A percentile compares a stretch with the other conserved stretches of the same genome.
phyloP scores from a whole-genome alignment of 2,888 invertebrate species.

The Desoria tigrina region DNA sequence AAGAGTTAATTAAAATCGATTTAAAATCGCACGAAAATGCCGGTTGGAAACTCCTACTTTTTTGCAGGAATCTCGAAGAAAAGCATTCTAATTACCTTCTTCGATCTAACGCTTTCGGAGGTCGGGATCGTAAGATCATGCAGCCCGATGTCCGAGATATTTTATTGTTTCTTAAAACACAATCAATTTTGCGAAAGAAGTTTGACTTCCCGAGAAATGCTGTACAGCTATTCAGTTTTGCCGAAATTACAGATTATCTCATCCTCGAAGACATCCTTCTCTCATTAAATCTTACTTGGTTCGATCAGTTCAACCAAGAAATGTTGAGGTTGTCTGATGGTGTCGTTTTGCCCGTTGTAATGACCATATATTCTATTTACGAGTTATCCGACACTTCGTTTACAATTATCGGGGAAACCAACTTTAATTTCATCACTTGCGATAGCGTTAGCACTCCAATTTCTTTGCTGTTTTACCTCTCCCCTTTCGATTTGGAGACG shows the following conservation, averaged over 20 bases:
- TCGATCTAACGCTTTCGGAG: not conserved
- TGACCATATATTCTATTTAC: no score
- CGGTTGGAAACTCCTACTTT: no score
- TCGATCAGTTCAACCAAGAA: no score
- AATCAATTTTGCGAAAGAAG: not conserved
- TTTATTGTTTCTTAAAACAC: not conserved
- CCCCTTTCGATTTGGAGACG: not conserved
- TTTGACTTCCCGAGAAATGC: not conserved
- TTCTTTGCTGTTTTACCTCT: not conserved
- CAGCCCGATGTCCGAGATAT: not conserved
- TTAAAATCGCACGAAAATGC: no score
- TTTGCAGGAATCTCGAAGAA: not conserved
- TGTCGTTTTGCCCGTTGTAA: no score
- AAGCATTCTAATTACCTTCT: not conserved
- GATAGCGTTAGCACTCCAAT: not conserved
- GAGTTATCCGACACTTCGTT: no score
- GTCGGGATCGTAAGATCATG: not conserved
- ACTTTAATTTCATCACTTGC: conserved; percentile 1
- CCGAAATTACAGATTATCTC: not conserved
- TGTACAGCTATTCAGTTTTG: not conserved
- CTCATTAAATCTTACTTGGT: not conserved
- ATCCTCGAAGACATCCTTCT: not conserved
- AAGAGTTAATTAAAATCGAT: no score
- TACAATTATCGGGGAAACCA: not conserved
- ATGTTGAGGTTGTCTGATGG: no score